Base-by-base conservation (phyloP, 2,888 invertebrate genomes). In the Sepioteuthis lessoniana region DNA sequence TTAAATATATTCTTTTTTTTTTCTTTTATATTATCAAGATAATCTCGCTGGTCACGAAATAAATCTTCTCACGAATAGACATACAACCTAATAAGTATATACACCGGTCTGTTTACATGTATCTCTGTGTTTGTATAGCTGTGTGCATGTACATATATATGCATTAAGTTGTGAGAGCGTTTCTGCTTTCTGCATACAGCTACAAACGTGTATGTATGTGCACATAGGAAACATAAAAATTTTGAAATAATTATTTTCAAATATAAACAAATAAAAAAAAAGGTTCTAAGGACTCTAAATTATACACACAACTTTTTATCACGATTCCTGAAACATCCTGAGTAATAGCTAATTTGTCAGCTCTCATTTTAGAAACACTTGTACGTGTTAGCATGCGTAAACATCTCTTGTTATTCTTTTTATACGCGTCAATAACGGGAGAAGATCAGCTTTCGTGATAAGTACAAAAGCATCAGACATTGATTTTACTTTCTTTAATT, bases 391-490 rank as follows among this genome's bases (percentile, higher is more conserved):
- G n/a, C n/a, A 76, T n/a, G 4, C 76, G n/a, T 76, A 76, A 76
- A n/a, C 35, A 35, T 76, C 8, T 60, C 10, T 31, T 16, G 4
- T 7, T n/a, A 16, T 4, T 76, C n/a, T 19, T 76, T 60, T 60
- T 76, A n/a, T 76, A 16, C 76, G 19, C 76, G n/a, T n/a, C 76
- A 76, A 76, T 76, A 76, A 76, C 10, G n/a, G 55, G 0, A 16
- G 76, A 16, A n/a, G 76, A 76, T 76, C 35, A 16, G 76, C 10
- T 76, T 76, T n/a, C 76, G 35, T 76, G 76, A 76, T 76, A n/a
- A n/a, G 76, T 76, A 35, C 76, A 76, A 76, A 76, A n/a, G 76
- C n/a, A n/a, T 76, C 76, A 76, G 35, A 76, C n/a, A 76, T 76
- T 76, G 76, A n/a, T n/a, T n/a, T 76, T n/a, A n/a, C 19, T 60